These are phyloP conservation scores for Aegithalos caudatus DNA, from an alignment of 2,113 vertebrate genomes.

Conservation along the genomic window DNA sequence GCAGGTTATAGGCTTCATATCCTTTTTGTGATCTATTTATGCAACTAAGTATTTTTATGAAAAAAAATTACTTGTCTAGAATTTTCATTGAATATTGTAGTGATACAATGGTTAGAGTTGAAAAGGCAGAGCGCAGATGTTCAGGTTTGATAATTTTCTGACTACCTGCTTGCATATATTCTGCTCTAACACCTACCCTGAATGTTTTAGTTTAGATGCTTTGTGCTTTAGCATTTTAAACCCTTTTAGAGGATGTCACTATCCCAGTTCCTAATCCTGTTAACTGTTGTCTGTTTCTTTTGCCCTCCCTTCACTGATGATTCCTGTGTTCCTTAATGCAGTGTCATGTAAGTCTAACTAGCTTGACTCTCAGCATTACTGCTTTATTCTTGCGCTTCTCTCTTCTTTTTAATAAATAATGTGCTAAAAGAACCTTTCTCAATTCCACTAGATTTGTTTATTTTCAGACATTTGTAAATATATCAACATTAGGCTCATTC, in stretches of 20 bases:
- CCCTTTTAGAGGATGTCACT: slow-evolving; percentile 55
- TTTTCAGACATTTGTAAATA: neutral
- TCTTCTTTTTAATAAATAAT: neutral
- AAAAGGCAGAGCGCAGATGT: neutral
- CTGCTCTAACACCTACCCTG: slow-evolving; percentile 33
- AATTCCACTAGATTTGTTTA: neutral
- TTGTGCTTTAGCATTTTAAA: slow-evolving; percentile 56
- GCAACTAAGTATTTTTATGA: neutral
- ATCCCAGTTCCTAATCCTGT: slow-evolving; percentile 78
- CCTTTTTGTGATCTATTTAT: neutral
- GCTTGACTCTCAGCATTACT: slow-evolving; percentile 66
- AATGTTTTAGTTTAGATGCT: slow-evolving; percentile 63
- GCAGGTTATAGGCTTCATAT: neutral
- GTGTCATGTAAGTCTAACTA: slow-evolving; percentile 98
- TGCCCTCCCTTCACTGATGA: slow-evolving; percentile 82
- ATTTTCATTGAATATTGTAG: neutral
- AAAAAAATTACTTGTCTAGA: neutral
- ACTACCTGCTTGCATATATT: neutral
- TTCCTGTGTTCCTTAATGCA: slow-evolving; percentile 93
- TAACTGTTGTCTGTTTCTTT: slow-evolving; percentile 90
- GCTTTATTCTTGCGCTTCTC: slow-evolving; percentile 38
- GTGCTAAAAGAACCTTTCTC: neutral
- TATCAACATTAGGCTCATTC: neutral
- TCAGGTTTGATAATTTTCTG: neutral
- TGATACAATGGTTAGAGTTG: neutral